Conservation (phyloP, 2,113 vertebrate genomes). For the Amblyornis subalaris region DNA sequence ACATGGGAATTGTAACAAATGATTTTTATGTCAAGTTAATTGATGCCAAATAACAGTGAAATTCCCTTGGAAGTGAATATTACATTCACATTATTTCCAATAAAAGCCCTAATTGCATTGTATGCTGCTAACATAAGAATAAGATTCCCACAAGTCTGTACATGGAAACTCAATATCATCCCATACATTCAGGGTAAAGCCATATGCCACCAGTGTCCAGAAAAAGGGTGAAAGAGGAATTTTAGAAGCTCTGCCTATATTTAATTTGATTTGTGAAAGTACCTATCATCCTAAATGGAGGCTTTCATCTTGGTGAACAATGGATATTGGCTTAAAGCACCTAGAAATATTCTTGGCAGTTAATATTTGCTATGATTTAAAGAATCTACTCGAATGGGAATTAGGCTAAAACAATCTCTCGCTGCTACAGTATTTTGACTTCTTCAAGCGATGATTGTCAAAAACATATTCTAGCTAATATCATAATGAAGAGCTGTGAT, state of each 20-base stretch:
- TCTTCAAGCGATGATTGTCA: background rate
- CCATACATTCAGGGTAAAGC: background rate
- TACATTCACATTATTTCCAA: background rate
- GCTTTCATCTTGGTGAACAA: background rate
- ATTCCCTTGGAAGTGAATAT: constrained; percentile 34
- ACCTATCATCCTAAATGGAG: background rate
- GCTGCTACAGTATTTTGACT: background rate
- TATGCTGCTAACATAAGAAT: background rate
- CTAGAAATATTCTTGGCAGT: background rate
- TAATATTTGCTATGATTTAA: background rate
- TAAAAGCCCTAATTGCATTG: background rate
- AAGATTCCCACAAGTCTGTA: background rate
- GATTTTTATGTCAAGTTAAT: constrained; percentile 49
- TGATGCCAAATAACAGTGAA: constrained; percentile 27
- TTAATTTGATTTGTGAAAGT: background rate
- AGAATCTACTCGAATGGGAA: background rate
- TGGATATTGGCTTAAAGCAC: background rate
- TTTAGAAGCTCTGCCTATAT: background rate
- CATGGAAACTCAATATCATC: background rate
- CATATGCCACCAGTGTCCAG: background rate
- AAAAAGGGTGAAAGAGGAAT: background rate
- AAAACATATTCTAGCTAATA: background rate
- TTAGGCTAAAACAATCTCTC: background rate
- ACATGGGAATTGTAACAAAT: constrained; percentile 30
- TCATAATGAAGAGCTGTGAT: background rate